Conservation (phyloP, 2,113 vertebrate genomes). For the Otocyon megalotis region DNA sequence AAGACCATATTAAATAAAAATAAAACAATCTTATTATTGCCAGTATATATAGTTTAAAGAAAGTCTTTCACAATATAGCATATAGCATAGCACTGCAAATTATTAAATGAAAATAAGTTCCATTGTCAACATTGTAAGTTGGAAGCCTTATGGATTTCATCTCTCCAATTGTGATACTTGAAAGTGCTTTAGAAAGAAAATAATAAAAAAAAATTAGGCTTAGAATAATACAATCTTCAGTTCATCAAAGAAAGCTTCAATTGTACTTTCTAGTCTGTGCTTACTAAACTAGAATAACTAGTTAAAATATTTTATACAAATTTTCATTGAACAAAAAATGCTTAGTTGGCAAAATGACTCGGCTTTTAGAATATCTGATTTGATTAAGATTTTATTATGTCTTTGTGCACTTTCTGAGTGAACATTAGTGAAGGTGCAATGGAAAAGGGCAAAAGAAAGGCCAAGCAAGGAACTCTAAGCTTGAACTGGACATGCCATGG, state of each 20-base stretch:
- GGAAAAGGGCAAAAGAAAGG: background rate
- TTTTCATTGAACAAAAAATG: background rate
- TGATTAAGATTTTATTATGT: background rate
- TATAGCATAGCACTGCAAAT: background rate
- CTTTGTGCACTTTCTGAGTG: background rate
- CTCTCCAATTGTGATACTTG: background rate
- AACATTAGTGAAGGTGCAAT: background rate
- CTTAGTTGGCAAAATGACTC: background rate
- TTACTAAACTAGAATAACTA: background rate
- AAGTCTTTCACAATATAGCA: background rate
- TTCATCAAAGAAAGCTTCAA: background rate
- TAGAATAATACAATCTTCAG: background rate
- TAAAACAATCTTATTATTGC: background rate
- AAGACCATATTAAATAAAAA: background rate
- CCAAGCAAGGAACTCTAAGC: rapidly evolving
- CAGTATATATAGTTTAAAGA: background rate
- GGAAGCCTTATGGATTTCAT: background rate
- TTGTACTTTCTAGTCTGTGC: background rate
- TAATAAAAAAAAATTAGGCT: background rate
- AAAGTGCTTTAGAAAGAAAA: background rate
- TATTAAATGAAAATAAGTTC: background rate
- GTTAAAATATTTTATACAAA: background rate
- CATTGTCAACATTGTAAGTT: background rate
- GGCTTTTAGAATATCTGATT: background rate
- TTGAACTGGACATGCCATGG: rapidly evolving